Percentiles rank a stretch among this genome's conserved stretches.
Evolutionary conservation across 2,797 vertebrate species (phyloP).

Genomic region (Potorous gilbertii): DNA sequence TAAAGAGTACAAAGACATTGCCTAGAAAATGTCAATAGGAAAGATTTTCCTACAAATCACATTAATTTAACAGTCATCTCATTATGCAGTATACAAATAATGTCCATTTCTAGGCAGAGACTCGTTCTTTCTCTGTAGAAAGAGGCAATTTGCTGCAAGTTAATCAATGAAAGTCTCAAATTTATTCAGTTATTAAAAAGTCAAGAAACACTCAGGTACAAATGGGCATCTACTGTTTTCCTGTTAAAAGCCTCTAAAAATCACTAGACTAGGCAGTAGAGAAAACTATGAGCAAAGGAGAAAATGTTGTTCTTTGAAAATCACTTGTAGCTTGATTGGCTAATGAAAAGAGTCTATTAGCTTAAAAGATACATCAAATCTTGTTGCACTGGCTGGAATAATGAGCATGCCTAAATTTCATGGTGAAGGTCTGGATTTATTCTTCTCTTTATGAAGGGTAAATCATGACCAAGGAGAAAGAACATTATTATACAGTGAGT

Average conservation of each 20-base stretch:
- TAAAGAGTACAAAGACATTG: background rate
- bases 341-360: background rate
- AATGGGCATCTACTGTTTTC: background rate
- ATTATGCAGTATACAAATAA: background rate
- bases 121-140: background rate
- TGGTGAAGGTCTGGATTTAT: background rate
- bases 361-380: background rate
- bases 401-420: background rate
- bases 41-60: background rate
- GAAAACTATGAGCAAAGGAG: background rate
- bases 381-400: background rate
- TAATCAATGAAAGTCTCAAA: background rate
- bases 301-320: background rate
- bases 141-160: background rate
- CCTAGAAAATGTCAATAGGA: background rate
- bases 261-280: background rate
- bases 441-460: background rate
- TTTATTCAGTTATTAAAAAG: background rate
- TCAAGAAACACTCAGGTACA: background rate
- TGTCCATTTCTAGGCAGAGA: rapidly evolving
- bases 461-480: background rate
- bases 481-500: background rate
- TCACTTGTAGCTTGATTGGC: background rate
- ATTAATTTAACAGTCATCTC: background rate
- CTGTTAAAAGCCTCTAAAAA: background rate